These are phyloP conservation scores for Salvelinus alpinus DNA, from an alignment of 2,113 vertebrate species.

Conservation along the genomic window DNA sequence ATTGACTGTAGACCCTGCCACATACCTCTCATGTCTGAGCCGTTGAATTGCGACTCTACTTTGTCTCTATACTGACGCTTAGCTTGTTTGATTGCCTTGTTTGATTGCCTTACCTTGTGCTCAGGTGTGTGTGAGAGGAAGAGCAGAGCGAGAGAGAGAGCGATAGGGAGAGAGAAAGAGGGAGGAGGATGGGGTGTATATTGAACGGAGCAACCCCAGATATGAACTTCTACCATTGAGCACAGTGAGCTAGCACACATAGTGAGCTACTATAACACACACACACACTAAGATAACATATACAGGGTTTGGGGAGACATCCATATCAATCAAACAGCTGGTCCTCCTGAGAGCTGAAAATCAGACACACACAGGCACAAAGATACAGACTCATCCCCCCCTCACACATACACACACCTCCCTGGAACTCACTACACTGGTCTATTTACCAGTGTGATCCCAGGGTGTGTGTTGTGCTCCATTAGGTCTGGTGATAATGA, in stretches of 20 bases:
- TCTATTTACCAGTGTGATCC: slow-evolving; percentile 25
- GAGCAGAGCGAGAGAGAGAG: background rate
- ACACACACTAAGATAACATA: slow-evolving; percentile 13
- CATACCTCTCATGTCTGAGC: too few species aligned
- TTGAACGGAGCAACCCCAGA: background rate
- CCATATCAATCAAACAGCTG: background rate
- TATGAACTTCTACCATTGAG: background rate
- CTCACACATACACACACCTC: background rate
- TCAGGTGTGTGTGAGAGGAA: background rate
- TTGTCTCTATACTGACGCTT: too few species aligned
- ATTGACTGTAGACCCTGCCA: too few species aligned
- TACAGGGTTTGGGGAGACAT: background rate
- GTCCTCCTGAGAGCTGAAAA: slow-evolving; percentile 13
- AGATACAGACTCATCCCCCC: background rate
- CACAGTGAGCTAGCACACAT: too few species aligned
- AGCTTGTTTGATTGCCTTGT: too few species aligned
- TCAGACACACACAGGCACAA: background rate
- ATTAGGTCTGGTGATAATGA: slow-evolving; percentile 50
- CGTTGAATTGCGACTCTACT: too few species aligned
- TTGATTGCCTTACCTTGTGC: too few species aligned
- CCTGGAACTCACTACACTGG: background rate
- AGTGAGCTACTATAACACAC: background rate
- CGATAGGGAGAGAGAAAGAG: too few species aligned
- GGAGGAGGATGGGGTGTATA: background rate
- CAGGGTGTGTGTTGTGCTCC: slow-evolving; percentile 30